phyloP scores from a whole-genome alignment of 1,140 invertebrate genomes.

The Adelges cooleyi region DNA sequence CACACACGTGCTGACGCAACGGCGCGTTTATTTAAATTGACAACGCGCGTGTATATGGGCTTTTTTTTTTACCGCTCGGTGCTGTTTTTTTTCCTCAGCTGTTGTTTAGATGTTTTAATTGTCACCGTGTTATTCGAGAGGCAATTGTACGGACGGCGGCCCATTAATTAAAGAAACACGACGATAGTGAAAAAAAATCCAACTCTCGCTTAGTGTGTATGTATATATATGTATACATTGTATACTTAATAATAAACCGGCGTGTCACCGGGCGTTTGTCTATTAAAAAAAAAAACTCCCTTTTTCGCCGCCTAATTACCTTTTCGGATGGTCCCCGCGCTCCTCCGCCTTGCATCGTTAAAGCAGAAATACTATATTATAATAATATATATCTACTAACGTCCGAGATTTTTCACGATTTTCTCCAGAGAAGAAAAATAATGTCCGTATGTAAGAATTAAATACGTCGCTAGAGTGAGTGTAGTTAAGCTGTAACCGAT shows the following conservation, averaged over 20 bases:
- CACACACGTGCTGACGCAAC: background rate
- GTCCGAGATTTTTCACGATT: too few relatives aligned
- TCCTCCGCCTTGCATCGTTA: too few relatives aligned
- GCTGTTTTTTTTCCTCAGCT: background rate
- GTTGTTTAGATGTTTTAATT: background rate
- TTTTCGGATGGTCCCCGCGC: too few relatives aligned
- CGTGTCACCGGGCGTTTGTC: background rate
- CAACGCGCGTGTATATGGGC: background rate
- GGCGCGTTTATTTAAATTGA: slow-evolving; percentile 16
- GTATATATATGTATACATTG: background rate
- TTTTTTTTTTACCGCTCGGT: background rate
- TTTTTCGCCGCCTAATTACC: too few relatives aligned
- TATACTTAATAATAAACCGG: background rate
- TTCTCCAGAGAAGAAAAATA: too few relatives aligned
- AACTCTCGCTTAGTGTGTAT: background rate
- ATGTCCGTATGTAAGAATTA: too few relatives aligned
- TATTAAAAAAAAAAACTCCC: too few relatives aligned
- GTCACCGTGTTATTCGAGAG: background rate
- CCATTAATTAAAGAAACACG: background rate
- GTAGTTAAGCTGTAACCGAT: too few relatives aligned
- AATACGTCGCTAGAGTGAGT: too few relatives aligned
- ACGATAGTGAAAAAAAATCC: background rate
- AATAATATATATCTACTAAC: too few relatives aligned
- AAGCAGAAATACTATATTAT: too few relatives aligned
- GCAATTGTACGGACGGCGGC: background rate